Percentiles rank a stretch among this genome's conserved stretches.
Conservation (phyloP, 2,113 vertebrate genomes). For the Pyrgilauda ruficollis region DNA sequence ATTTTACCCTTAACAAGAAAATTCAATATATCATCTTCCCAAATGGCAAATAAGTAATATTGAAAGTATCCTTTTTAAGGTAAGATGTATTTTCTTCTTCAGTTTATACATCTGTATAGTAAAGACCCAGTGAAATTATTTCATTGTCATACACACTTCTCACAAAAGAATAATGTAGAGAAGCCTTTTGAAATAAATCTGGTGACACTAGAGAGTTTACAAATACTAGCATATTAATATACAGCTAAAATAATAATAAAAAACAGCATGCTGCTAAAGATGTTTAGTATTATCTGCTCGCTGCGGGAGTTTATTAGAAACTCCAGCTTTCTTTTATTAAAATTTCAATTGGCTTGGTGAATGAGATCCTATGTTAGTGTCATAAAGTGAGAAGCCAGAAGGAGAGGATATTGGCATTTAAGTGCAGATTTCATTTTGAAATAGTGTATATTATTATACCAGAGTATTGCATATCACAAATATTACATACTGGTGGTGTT, state of each 20-base stretch:
- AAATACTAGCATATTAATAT: constrained; percentile 89
- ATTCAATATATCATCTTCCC: constrained; percentile 38
- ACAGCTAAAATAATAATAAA: constrained; percentile 88
- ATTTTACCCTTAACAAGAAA: constrained; percentile 7
- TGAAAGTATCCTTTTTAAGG: constrained; percentile 16
- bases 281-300: constrained; percentile 83
- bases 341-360: constrained; percentile 87
- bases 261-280: constrained; percentile 85
- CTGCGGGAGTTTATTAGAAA: constrained; percentile 88
- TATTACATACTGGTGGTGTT: constrained; percentile 70
- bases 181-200: constrained; percentile 80
- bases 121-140: constrained; percentile 55
- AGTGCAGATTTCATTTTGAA: constrained; percentile 82
- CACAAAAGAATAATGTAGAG: constrained; percentile 64
- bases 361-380: constrained; percentile 84
- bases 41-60: constrained; percentile 29
- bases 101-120: constrained; percentile 33
- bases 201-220: constrained; percentile 82
- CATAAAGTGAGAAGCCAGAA: constrained; percentile 85
- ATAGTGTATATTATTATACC: constrained; percentile 73
- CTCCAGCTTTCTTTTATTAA: constrained; percentile 89
- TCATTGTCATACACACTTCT: constrained; percentile 70
- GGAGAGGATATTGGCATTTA: constrained; percentile 85
- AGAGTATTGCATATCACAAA: constrained; percentile 77
- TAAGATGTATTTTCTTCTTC: background rate